Conservation (phyloP, 2,888 invertebrate genomes). For the Masnerella sp. region DNA sequence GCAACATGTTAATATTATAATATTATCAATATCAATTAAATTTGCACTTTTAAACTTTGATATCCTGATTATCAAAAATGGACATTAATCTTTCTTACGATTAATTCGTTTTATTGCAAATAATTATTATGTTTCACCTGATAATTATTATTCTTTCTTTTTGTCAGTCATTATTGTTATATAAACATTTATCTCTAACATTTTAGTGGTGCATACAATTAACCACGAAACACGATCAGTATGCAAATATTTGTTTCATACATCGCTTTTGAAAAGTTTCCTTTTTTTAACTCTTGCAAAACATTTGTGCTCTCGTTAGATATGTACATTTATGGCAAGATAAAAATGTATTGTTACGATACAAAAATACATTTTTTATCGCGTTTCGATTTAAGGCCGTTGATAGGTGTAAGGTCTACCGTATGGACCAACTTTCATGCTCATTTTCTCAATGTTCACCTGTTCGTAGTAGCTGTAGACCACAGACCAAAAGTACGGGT, state of each 20-base stretch:
- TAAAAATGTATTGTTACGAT: conserved; percentile 30
- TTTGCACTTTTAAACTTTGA: no score
- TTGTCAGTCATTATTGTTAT: no score
- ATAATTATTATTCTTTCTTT: no score
- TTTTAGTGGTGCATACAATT: no score
- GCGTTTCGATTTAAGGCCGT: conserved; percentile 66
- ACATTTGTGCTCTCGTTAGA: conserved; percentile 34
- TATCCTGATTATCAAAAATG: no score
- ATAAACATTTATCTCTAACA: no score
- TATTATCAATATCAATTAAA: no score
- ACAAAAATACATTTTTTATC: conserved; percentile 16
- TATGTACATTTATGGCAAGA: conserved; percentile 49
- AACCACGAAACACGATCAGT: not conserved
- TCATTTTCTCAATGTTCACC: conserved; percentile 78
- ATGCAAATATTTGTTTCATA: not conserved
- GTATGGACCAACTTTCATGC: conserved; percentile 72
- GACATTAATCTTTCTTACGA: no score
- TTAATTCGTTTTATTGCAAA: no score
- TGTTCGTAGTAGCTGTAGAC: conserved; percentile 90
- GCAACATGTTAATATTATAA: no score
- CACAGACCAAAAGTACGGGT: conserved; percentile 89
- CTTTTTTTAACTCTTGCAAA: conserved; percentile 11
- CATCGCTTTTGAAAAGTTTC: not conserved
- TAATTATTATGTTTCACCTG: no score
- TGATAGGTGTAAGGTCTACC: conserved; percentile 75